Evolutionary conservation across 2,113 vertebrate species (phyloP), one percentile per base, ranked within the genome.

Genomic region (Sinocyclocheilus anshuiensis): DNA sequence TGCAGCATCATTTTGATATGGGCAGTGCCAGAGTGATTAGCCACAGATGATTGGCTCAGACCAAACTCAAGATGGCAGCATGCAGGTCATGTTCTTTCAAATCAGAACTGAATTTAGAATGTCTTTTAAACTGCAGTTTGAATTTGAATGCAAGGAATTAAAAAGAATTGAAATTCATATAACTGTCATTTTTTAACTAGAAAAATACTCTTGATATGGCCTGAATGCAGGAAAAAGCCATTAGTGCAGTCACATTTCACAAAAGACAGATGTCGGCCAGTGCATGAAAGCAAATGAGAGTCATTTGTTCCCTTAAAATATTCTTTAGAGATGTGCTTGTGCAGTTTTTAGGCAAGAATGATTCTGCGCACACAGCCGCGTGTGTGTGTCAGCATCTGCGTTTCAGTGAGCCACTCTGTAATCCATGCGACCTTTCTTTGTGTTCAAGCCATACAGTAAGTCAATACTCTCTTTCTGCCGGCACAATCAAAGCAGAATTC

Each of bases 401-500:
- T 42, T 45, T 74, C 9, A 22, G 22, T 24, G 2, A 33, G 33
- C 20, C 20, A 2, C 22, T 48, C 48, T 63, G 50, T 77, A 77
- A 81, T 71, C 61, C 77, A 57, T 36, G 86, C 76, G 61, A 86
- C 82, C 88, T 89, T 86, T 85, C 81, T 84, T 84, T 86, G 77
- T 78, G 84, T 69, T 55, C 77, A 15, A 20, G 16, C 42, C 39
- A 24, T 57, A 80, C 77, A 57, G 87, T 88, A 88, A 48, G 57
- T 53, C 42, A 59, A 71, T 20, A 57, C 75, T 10, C 26, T 81
- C 39, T 20, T 42, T 77, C 63, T 88, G 81, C 85, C 20, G 48
- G 69, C 48, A 29, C 50, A 80, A 78, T 69, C 74, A 82, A 84
- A 84, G 89, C 84, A 77, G 77, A 86, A 86, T 86, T 86, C 26